A percentile compares a stretch with the other conserved stretches of the same genome.
Conservation (phyloP, 2,797 vertebrate species). For the Pangasius mekongensis region DNA sequence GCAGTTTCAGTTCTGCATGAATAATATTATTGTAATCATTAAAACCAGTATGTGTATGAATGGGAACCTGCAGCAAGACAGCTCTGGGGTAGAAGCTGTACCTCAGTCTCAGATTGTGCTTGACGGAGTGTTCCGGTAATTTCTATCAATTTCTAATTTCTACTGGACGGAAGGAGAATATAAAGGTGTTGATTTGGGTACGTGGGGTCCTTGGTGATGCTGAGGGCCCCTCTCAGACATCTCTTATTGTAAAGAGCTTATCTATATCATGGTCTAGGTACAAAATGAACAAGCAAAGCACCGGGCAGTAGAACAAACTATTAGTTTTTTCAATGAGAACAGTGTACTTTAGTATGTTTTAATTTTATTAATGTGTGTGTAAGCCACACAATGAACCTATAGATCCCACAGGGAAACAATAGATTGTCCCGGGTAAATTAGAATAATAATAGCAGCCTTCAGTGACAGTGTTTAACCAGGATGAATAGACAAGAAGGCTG, state of each 20-base stretch:
- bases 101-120: not conserved
- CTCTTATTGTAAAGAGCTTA: not conserved
- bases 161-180: not conserved
- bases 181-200: not conserved
- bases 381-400: not conserved
- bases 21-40: not conserved
- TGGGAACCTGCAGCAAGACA: not conserved
- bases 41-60: not conserved
- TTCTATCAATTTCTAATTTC: not conserved
- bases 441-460: conserved; percentile 30
- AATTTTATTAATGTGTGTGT: not conserved
- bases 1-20: not conserved
- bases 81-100: not conserved
- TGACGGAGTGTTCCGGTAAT: not conserved
- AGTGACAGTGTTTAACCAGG: conserved; percentile 45
- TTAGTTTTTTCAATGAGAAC: not conserved
- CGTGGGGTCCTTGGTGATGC: not conserved
- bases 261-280: not conserved
- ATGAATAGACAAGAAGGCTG: conserved; percentile 67
- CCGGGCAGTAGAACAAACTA: not conserved
- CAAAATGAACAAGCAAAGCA: not conserved
- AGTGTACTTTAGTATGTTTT: not conserved
- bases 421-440: not conserved
- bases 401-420: not conserved
- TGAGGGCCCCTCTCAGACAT: not conserved